Conservation (phyloP, 2,888 invertebrate genomes). For the Oxycera nigricornis region DNA sequence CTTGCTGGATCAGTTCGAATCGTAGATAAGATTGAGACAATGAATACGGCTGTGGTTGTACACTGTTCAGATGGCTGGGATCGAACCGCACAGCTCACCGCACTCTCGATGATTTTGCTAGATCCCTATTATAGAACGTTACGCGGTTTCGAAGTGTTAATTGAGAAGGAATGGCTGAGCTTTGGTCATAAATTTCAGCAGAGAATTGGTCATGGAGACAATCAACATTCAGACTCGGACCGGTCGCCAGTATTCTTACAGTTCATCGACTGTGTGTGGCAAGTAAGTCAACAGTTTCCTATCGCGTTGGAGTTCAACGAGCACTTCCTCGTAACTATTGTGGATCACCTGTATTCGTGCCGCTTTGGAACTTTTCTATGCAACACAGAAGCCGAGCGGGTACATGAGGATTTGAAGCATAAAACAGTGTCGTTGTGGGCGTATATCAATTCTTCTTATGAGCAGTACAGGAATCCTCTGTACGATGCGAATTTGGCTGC, state of each 20-base stretch:
- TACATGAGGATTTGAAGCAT: constrained; percentile 78
- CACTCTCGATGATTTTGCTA: constrained; percentile 93
- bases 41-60: constrained; percentile 95
- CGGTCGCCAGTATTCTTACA: constrained; percentile 98
- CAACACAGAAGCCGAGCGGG: constrained; percentile 89
- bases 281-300: constrained; percentile 92
- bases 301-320: constrained; percentile 99
- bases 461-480: constrained; percentile 89
- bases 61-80: constrained; percentile 99
- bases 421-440: constrained; percentile 96
- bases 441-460: constrained; percentile 84
- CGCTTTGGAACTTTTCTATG: constrained; percentile 97
- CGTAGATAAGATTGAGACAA: constrained; percentile 96
- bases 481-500: constrained; percentile 72
- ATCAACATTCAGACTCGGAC: constrained; percentile 96
- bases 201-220: constrained; percentile 97
- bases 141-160: constrained; percentile 92
- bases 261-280: constrained; percentile 99
- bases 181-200: constrained; percentile 99
- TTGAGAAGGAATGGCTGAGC: constrained; percentile 98
- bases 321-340: constrained; percentile 88
- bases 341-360: constrained; percentile 97
- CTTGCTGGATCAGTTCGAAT: constrained; percentile 93
- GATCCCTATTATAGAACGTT: constrained; percentile 97
- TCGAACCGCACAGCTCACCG: constrained; percentile 91